Conservation (phyloP, 64 coral and sea anemone genomes). For the Anthopleura sola region DNA sequence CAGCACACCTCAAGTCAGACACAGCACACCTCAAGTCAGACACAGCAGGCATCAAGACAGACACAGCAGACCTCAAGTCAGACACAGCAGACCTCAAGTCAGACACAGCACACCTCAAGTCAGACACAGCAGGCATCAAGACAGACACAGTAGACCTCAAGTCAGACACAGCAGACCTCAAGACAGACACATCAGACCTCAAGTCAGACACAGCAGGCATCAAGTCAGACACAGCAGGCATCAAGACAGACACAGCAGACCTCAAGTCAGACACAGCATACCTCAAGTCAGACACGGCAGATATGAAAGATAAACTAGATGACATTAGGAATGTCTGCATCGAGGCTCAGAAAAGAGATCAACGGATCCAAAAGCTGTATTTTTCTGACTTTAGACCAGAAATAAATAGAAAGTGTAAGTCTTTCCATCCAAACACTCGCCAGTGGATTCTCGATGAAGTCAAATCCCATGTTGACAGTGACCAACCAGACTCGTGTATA, state of each 20-base stretch:
- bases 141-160: no score
- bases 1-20: no score
- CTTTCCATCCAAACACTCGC: not conserved
- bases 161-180: no score
- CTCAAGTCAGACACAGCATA: not conserved
- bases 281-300: not conserved
- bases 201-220: no score
- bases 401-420: not conserved
- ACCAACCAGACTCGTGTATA: constrained; percentile 27
- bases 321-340: not conserved
- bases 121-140: no score
- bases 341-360: not conserved
- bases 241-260: not conserved
- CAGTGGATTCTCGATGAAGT: not conserved
- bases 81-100: no score
- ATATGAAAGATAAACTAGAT: not conserved
- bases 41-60: no score
- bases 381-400: not conserved
- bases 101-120: no score
- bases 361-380: not conserved
- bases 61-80: no score
- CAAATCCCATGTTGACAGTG: not conserved
- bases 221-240: no score
- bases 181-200: no score
- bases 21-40: no score